Base-by-base conservation (phyloP, 2,888 invertebrate species). In the Drosophila anomelani region DNA sequence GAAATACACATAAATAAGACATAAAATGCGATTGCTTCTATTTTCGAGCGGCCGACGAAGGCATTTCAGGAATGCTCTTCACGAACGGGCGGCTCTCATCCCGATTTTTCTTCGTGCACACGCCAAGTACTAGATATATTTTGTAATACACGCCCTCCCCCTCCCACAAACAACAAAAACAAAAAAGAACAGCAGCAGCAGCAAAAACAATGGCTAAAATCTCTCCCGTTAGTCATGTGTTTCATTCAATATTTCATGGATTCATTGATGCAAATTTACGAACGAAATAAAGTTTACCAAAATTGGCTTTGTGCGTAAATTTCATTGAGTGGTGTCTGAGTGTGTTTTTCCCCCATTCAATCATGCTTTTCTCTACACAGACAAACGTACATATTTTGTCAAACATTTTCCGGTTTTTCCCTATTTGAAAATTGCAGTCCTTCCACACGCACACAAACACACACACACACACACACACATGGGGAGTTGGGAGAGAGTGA, bases 321-420 rank as follows among this genome's bases (percentile, higher is more conserved):
- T 59, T 71, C 36, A 4, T 54, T 44, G 3, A 39, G 38, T 32
- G 26, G 15, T 47, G 23, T 63, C 39, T 62, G n/a, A 55, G 43
- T 39, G 44, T 15, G 69, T 23, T 66, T 66, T 54, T 38, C 69
- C 66, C 34, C 39, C 78, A 78, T 75, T 77, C 75, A 87, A 79
- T 72, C 69, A 72, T 67, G 55, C 57, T 80, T 82, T 76, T 77
- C 77, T 72, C 64, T 70, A 49, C 57, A 67, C 67, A 47, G 43
- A 61, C 58, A 76, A 59, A 49, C 47, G 73, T 63, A 78, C 47
- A 75, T 63, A 78, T 81, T 76, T 85, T 81, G 80, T 81, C 74
- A 82, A 86, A 75, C 78, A 80, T 81, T 83, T 77, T 86, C 88
- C 86, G 86, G 88, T 83, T 89, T 88, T 86, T 88, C 90, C 88